These are phyloP conservation scores for Coreius guichenoti DNA, from an alignment of 2,797 vertebrate species.

Conservation along the genomic window DNA sequence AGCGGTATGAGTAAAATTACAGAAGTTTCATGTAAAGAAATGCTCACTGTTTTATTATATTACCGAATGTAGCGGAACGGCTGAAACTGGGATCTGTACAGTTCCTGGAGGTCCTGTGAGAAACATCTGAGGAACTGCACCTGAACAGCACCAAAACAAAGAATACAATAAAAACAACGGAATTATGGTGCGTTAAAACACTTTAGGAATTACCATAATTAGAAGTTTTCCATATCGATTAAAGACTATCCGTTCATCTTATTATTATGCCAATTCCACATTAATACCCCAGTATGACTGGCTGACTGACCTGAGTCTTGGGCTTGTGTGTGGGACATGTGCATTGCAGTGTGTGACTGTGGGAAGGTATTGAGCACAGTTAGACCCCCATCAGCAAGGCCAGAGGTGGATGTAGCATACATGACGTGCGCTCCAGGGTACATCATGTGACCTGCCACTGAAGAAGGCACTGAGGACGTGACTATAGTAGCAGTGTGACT, in stretches of 20 bases:
- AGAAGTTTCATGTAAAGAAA: background rate
- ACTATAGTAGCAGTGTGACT: conserved; percentile 86
- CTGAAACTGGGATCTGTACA: conserved; percentile 91
- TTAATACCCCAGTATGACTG: background rate
- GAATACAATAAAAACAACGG: background rate
- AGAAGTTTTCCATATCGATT: background rate
- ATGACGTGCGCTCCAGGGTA: conserved; percentile 91
- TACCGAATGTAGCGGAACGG: conserved; percentile 94
- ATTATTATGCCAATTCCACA: background rate
- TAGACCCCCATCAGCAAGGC: conserved; percentile 85
- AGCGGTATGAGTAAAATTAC: conserved; percentile 19
- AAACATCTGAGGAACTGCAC: conserved; percentile 86
- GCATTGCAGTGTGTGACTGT: conserved; percentile 80
- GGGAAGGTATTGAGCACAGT: conserved; percentile 92
- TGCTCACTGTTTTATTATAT: background rate
- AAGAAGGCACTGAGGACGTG: conserved; percentile 87
- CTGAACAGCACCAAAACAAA: conserved; percentile 50
- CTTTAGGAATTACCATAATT: background rate
- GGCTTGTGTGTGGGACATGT: conserved; percentile 84
- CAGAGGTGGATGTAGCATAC: conserved; percentile 85
- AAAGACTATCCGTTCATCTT: background rate
- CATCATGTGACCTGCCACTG: conserved; percentile 92
- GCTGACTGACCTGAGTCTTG: conserved; percentile 86
- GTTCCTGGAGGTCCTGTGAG: conserved; percentile 89
- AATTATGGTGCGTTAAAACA: background rate